Percentiles rank a stretch among this genome's conserved stretches.
Evolutionary conservation across 2,888 invertebrate species (phyloP).

Genomic region (Dermolepida albohirtum): DNA sequence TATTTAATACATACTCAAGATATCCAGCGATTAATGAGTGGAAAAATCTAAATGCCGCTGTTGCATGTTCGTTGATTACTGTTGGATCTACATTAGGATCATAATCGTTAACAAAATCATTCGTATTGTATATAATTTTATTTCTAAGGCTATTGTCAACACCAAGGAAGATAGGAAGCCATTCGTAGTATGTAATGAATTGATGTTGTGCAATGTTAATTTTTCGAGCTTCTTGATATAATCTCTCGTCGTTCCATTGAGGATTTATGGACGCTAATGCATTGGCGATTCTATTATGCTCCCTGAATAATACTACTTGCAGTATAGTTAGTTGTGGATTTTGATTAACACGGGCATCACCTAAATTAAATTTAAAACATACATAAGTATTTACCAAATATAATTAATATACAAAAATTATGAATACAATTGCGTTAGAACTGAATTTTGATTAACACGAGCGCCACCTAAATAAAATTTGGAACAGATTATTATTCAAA

Average conservation of each 20-base stretch:
- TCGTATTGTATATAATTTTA: constrained; percentile 72
- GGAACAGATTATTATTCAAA: not conserved
- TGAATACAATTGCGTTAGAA: too few relatives aligned
- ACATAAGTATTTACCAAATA: not conserved
- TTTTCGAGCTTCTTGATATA: constrained; percentile 79
- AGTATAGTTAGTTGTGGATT: constrained; percentile 78
- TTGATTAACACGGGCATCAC: constrained; percentile 78
- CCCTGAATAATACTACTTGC: constrained; percentile 76
- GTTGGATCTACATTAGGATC: constrained; percentile 74
- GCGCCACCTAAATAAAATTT: constrained; percentile 70
- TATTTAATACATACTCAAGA: constrained; percentile 70
- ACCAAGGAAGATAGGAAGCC: constrained; percentile 80
- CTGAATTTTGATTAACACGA: constrained; percentile 79
- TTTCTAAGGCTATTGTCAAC: constrained; percentile 73
- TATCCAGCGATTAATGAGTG: constrained; percentile 78
- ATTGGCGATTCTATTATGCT: constrained; percentile 80
- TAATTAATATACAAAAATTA: too few relatives aligned
- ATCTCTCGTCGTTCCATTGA: constrained; percentile 79
- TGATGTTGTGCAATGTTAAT: constrained; percentile 79
- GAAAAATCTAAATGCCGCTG: constrained; percentile 80
- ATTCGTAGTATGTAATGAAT: constrained; percentile 82
- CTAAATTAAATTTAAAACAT: constrained; percentile 60
- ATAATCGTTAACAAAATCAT: constrained; percentile 75
- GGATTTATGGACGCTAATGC: constrained; percentile 74
- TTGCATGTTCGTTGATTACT: constrained; percentile 77